These are phyloP conservation scores for Hydrochoerus hydrochaeris DNA, from an alignment of 2,113 vertebrate genomes.

Conservation along the genomic window DNA sequence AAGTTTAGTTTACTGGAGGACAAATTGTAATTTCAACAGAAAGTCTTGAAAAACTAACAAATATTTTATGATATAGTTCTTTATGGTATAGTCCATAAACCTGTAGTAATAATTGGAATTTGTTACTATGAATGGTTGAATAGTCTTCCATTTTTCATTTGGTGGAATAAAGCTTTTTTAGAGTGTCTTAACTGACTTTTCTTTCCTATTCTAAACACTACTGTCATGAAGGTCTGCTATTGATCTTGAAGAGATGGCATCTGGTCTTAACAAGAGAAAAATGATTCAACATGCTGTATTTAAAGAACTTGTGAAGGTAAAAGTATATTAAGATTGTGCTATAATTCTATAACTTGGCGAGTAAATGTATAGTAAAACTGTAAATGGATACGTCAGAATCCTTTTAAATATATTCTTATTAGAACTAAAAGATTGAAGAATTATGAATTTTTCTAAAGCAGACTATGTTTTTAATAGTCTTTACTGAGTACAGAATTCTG, in stretches of 20 bases:
- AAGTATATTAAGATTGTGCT: conserved; percentile 45
- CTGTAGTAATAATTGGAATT: conserved; percentile 48
- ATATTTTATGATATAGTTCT: conserved; percentile 27
- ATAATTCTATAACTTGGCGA: neutral
- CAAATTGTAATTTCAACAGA: conserved; percentile 30
- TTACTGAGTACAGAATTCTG: conserved; percentile 47
- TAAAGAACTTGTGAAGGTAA: conserved; percentile 99
- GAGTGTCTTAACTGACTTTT: conserved; percentile 58
- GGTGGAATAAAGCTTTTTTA: conserved; percentile 25
- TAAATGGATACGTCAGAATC: conserved; percentile 39
- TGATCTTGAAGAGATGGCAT: conserved; percentile 99
- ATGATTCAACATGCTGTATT: conserved; percentile 99
- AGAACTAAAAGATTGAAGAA: conserved; percentile 4
- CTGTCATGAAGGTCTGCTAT: conserved; percentile 92
- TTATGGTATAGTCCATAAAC: conserved; percentile 1
- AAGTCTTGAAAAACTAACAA: conserved; percentile 56
- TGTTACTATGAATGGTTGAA: conserved; percentile 12
- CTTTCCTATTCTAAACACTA: conserved; percentile 29
- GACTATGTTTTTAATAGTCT: conserved; percentile 28
- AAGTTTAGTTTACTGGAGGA: conserved; percentile 35
- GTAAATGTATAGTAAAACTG: neutral
- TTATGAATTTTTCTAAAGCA: conserved; percentile 57
- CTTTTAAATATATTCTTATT: conserved; percentile 1
- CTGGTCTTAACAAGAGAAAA: conserved; percentile 98
- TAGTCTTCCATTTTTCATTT: neutral